Conservation (phyloP, 2,113 vertebrate species). For the Manacus vitellinus region DNA sequence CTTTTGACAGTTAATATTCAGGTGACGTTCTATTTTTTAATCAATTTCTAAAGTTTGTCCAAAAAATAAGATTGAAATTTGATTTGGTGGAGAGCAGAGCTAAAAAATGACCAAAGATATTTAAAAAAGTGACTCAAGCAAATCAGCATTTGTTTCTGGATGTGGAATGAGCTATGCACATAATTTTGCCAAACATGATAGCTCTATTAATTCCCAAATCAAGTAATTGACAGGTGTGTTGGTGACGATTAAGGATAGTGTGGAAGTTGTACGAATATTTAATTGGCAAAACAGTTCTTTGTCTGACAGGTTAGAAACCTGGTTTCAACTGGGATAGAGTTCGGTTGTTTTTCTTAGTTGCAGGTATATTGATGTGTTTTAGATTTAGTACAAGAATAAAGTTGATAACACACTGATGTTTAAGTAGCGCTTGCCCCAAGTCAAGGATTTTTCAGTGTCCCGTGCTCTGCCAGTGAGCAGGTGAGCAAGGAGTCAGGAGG, state of each 20-base stretch:
- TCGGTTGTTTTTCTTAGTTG: not conserved
- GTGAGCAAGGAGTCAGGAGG: not conserved
- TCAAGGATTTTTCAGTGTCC: not conserved
- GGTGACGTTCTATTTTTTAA: not conserved
- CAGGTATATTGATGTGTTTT: not conserved
- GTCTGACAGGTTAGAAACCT: not conserved
- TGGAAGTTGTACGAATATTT: not conserved
- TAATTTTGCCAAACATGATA: not conserved
- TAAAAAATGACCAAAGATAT: not conserved
- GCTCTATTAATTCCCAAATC: not conserved
- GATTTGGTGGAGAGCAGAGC: not conserved
- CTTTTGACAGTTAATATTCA: not conserved
- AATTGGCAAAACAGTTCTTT: not conserved
- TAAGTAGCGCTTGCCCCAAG: not conserved
- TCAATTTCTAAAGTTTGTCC: not conserved
- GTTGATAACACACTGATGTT: not conserved
- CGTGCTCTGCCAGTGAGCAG: not conserved
- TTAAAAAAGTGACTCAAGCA: not conserved
- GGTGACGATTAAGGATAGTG: not conserved
- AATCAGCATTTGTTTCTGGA: not conserved
- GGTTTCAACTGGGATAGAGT: not conserved
- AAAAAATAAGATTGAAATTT: not conserved
- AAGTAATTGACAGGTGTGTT: not conserved
- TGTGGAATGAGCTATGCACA: not conserved
- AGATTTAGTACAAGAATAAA: not conserved